Base-by-base conservation (phyloP, 2,113 vertebrate genomes). In the Stigmatopora argus region DNA sequence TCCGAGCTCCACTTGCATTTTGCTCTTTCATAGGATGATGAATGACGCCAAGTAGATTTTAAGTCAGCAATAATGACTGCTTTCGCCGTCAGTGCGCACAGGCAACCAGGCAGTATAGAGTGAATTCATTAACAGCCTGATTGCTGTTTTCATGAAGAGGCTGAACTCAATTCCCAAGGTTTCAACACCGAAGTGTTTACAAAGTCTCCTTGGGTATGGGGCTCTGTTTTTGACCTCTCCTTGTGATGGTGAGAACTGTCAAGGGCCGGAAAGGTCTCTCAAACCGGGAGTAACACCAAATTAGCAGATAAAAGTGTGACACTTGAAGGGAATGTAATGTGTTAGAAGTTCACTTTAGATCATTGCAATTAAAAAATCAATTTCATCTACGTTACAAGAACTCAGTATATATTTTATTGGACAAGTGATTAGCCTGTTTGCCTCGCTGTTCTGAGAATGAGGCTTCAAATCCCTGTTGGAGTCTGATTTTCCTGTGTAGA, bases 1-100 rank as follows among this genome's bases (percentile, higher is more conserved):
- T 62, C 38, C 59, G 46, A 62, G 64, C 64, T n/a, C 56, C 62
- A 11, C 56, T 66, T 35, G 58, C 62, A 58, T 48, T 65, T 48
- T 60, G 62, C 64, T 66, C 41, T 68, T 66, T 1, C 5, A n/a
- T 56, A 48, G 34, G 53, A 62, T 76, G 79, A 84, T 80, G 69
- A 85, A 81, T 58, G 71, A 58, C 61, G 67, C 68, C 62, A 71
- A 73, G 75, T 66, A 59, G 68, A 63, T 72, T 69, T 45, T 57
- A 66, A 73, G 69, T 81, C 83, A 74, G 83, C 83, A 64, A 74
- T 82, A 82, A 84, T 85, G 77, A 79, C 78, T 61, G 64, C 51
- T 77, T 63, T 72, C 48, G 60, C 66, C 67, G 69, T 64, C 67
- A 71, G 73, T 31, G 64, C 77, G 66, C n/a, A 23, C 45, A 75